These are phyloP conservation scores for Macropus fuliginosus DNA, from an alignment of 2,797 vertebrate species.

Conservation along the genomic window DNA sequence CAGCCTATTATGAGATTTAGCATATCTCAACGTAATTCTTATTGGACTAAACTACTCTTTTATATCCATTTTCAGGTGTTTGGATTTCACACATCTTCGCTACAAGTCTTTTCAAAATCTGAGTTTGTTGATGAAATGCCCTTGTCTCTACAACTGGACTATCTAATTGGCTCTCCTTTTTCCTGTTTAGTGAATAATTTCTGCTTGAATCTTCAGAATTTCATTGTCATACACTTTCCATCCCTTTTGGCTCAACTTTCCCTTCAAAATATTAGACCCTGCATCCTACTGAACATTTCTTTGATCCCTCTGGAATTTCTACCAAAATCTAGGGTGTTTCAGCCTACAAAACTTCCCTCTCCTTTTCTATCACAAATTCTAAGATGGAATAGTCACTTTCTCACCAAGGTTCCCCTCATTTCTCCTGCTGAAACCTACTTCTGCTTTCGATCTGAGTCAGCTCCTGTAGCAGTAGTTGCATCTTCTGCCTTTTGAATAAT, in stretches of 20 bases:
- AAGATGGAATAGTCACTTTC: neutral
- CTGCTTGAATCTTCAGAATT: neutral
- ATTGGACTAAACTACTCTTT: neutral
- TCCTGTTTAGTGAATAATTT: neutral
- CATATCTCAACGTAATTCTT: neutral
- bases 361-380: neutral
- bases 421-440: neutral
- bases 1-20: neutral
- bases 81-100: neutral
- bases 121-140: neutral
- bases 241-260: neutral
- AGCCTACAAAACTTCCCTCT: neutral
- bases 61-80: neutral
- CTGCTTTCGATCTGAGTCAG: neutral
- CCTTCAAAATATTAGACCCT: neutral
- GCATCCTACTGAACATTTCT: neutral
- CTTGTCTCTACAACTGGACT: neutral
- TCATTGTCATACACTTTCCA: neutral
- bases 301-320: neutral
- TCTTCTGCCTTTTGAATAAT: neutral
- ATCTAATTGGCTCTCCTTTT: neutral
- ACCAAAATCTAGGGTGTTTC: neutral
- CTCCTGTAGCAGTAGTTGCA: neutral
- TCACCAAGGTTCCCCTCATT: neutral
- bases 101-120: neutral